phyloP scores from a whole-genome alignment of 1,140 invertebrate species.

The Odontomachus brunneus region DNA sequence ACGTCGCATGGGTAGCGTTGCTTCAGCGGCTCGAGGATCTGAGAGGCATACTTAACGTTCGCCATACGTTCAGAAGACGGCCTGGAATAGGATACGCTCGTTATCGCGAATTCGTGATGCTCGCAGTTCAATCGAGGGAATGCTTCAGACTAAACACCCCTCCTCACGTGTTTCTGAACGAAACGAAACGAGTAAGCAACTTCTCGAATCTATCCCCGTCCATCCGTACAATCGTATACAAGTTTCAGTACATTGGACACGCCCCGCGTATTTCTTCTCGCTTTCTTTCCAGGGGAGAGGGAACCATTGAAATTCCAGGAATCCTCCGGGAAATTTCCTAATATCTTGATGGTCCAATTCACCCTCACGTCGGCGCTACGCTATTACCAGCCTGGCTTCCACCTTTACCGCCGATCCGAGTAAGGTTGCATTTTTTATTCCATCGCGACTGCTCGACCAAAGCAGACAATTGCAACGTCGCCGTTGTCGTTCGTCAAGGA shows the following conservation, averaged over 20 bases:
- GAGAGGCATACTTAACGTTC: no score
- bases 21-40: no score
- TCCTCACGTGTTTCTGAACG: neutral
- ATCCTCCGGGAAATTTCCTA: constrained; percentile 71
- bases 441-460: constrained; percentile 19
- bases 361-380: no score
- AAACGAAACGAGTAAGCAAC: constrained; percentile 38
- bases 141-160: neutral
- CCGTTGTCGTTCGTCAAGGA: neutral
- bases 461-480: constrained; percentile 4
- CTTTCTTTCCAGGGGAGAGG: neutral
- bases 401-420: constrained; percentile 6
- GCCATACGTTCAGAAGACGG: no score
- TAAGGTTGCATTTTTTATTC: constrained; percentile 67
- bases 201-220: neutral
- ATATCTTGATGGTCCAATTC: constrained; percentile 65
- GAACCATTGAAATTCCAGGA: constrained; percentile 40
- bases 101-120: constrained; percentile 15
- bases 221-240: constrained; percentile 54
- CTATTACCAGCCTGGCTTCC: no score
- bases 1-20: no score
- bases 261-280: neutral
- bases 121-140: neutral
- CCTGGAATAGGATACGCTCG: no score
- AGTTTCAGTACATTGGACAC: constrained; percentile 58